These are phyloP conservation scores for Danio tinwini DNA, from an alignment of 2,797 vertebrate genomes.

Conservation along the genomic window DNA sequence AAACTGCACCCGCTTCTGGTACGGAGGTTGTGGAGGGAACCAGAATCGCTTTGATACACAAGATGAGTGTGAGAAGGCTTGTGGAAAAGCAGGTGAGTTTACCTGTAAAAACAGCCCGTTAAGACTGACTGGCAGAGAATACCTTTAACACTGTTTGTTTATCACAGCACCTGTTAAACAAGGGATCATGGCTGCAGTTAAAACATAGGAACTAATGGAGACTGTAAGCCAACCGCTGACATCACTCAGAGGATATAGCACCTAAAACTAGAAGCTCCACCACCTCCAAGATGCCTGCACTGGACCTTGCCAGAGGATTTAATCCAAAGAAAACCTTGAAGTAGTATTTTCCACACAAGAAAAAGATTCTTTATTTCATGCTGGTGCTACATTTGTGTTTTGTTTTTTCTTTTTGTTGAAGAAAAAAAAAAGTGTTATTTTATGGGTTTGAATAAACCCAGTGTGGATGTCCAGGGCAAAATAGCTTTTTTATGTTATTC, in stretches of 20 bases:
- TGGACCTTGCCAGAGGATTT: conserved; percentile 83
- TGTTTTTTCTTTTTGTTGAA: conserved; percentile 51
- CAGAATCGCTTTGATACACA: conserved; percentile 88
- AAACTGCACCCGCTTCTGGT: conserved; percentile 93
- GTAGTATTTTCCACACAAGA: conserved; percentile 69
- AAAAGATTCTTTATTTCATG: conserved; percentile 77
- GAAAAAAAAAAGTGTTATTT: conserved; percentile 69
- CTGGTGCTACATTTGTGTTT: conserved; percentile 85
- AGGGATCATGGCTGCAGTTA: conserved; percentile 70
- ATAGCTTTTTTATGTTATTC: conserved; percentile 39
- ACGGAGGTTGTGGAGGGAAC: conserved; percentile 91
- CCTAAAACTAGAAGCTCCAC: conserved; percentile 76
- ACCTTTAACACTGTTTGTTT: conserved; percentile 2
- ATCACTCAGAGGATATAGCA: conserved; percentile 73
- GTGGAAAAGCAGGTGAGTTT: conserved; percentile 82
- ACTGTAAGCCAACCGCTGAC: conserved; percentile 77
- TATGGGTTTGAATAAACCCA: conserved; percentile 59
- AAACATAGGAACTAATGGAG: conserved; percentile 78
- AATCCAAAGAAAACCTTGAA: conserved; percentile 71
- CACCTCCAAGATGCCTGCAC: conserved; percentile 84
- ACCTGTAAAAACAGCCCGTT: neutral
- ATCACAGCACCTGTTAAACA: conserved; percentile 73
- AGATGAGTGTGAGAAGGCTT: conserved; percentile 86
- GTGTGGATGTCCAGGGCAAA: conserved; percentile 66
- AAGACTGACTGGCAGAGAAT: conserved; percentile 7